Conservation (phyloP, 2,113 vertebrate species). For the Eretmochelys imbricata region DNA sequence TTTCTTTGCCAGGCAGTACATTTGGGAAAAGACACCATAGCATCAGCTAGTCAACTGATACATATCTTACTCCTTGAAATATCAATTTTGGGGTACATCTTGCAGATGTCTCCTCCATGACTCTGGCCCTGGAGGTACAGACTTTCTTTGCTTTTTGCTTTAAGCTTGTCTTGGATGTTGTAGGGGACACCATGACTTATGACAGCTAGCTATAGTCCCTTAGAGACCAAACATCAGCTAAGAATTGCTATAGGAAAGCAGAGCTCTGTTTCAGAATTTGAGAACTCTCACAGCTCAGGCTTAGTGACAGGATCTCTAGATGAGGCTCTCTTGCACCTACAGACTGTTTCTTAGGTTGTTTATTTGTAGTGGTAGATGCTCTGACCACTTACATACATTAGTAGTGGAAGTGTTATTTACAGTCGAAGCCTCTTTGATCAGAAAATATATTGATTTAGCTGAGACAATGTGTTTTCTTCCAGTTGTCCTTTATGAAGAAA, state of each 20-base stretch:
- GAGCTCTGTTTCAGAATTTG: not conserved
- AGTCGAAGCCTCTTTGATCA: not conserved
- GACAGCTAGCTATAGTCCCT: not conserved
- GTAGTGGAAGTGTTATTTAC: not conserved
- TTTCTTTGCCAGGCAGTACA: not conserved
- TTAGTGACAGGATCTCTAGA: not conserved
- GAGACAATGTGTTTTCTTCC: not conserved
- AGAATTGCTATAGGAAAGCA: not conserved
- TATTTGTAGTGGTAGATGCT: not conserved
- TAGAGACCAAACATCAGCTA: not conserved
- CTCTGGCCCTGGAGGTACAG: not conserved
- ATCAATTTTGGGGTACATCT: not conserved
- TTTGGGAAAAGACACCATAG: not conserved
- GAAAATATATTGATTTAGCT: not conserved
- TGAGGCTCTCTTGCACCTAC: not conserved
- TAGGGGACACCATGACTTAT: not conserved
- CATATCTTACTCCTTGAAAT: not conserved
- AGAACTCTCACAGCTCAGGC: not conserved
- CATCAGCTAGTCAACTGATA: not conserved
- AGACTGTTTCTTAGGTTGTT: not conserved
- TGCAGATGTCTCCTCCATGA: not conserved
- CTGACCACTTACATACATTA: rapidly evolving
- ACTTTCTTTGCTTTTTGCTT: not conserved
- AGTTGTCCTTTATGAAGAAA: not conserved
- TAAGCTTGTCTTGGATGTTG: not conserved